Base-by-base conservation (phyloP, 2,888 invertebrate genomes). In the Parthenolecanium corni region DNA sequence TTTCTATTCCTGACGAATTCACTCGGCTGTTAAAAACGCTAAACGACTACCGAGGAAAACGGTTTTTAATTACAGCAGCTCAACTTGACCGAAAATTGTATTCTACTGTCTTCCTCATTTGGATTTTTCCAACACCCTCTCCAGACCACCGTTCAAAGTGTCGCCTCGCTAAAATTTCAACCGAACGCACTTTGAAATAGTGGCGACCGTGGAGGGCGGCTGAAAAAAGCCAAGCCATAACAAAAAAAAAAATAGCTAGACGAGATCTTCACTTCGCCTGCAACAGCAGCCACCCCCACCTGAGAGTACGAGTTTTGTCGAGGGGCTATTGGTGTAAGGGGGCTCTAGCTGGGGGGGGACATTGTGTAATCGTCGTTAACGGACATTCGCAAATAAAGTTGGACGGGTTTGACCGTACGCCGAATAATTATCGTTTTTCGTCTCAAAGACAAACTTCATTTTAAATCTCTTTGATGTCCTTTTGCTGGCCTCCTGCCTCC, bases 401-500 rank as follows among this genome's bases (percentile, higher is more conserved):
- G 49, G 61, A 51, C 61, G 61, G 61, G 61, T 31, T n/a, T 61
- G 61, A 61, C 61, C 61, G 47, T 61, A 61, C 61, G 61, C 61
- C 47, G 61, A 61, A 61, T 61, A 61, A 61, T 61, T 61, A 61
- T 61, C 61, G 61, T 61, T 31, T n/a, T 31, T 31, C 61, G 61
- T 61, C 61, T 61, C 61, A 61, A 61, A 61, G 61, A 61, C 61
- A 61, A 61, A 61, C 61, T 61, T 61, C 61, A 61, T 61, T 61
- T 61, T 61, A 61, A 61, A 61, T 61, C 61, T 61, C 61, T 61
- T 61, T 61, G 61, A 61, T 61, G 61, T 61, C 61, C 49, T 61
- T 61, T 49, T 61, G 38, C 61, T 20, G 36, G 40, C 31, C 49
- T 20, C 61, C 61, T 61, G 31, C 40, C 31, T 14, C 38, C 36